phyloP scores from a whole-genome alignment of 2,113 vertebrate genomes.

The Oxyruncus cristatus region DNA sequence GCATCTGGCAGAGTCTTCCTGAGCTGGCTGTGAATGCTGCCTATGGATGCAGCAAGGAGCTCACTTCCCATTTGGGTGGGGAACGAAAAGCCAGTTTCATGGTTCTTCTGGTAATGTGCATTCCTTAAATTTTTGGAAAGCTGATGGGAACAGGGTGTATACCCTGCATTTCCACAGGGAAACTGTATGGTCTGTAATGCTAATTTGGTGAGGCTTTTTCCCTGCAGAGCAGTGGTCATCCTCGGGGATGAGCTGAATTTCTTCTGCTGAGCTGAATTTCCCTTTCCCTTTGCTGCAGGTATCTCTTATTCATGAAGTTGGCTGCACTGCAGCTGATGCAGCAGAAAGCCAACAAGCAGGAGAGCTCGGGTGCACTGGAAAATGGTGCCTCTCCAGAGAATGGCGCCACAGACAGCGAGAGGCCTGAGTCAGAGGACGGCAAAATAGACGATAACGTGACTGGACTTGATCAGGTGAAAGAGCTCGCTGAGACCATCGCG shows the following conservation, averaged over 20 bases:
- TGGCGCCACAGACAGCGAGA: slow-evolving; percentile 74
- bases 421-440: slow-evolving; percentile 64
- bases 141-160: neutral
- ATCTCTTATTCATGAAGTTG: slow-evolving; percentile 98
- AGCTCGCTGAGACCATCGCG: slow-evolving; percentile 92
- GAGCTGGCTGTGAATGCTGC: neutral
- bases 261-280: neutral
- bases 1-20: neutral
- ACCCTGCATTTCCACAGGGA: neutral
- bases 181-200: accelerated
- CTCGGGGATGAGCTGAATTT: neutral
- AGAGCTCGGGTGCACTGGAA: slow-evolving; percentile 62
- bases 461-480: slow-evolving; percentile 92
- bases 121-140: neutral
- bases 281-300: slow-evolving; percentile 69
- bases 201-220: neutral
- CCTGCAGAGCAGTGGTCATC: neutral
- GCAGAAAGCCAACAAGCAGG: slow-evolving; percentile 89
- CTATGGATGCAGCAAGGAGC: neutral
- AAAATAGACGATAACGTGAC: slow-evolving; percentile 82
- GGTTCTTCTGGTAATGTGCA: neutral
- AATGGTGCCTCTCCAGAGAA: slow-evolving; percentile 61
- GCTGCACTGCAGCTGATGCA: slow-evolving; percentile 97
- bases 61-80: neutral
- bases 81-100: neutral